Evolutionary conservation across 2,888 invertebrate species (phyloP).

Genomic region (Dasypogon diadema): DNA sequence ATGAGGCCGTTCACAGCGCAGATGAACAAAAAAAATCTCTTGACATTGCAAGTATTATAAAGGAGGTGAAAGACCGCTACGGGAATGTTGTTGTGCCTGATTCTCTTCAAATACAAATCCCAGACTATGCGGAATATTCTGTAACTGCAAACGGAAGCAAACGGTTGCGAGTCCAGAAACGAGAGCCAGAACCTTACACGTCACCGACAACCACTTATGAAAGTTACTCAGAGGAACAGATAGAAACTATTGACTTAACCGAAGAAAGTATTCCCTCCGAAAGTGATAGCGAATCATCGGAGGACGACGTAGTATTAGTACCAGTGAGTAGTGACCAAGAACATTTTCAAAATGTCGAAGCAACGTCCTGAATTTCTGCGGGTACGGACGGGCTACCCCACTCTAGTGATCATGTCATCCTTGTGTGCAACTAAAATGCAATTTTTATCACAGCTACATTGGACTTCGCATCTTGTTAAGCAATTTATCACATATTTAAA

Average conservation of each 20-base stretch:
- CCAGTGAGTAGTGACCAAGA: constrained; percentile 32
- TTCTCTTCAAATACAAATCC: constrained; percentile 12
- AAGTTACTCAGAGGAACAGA: constrained; percentile 26
- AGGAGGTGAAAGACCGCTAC: constrained; percentile 47
- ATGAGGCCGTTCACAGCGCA: constrained; percentile 34
- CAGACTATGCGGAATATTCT: constrained; percentile 37
- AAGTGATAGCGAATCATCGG: constrained; percentile 53
- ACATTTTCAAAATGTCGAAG: constrained; percentile 3
- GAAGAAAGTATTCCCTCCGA: constrained; percentile 54
- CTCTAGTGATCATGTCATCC: constrained; percentile 30
- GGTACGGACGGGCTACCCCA: not conserved
- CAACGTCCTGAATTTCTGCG: constrained; percentile 25
- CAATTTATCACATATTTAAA: constrained; percentile 33
- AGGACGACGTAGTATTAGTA: constrained; percentile 43
- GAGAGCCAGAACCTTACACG: not conserved
- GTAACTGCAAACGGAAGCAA: constrained; percentile 18
- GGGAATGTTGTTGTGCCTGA: constrained; percentile 48
- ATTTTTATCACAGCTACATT: constrained; percentile 38
- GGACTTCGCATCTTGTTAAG: constrained; percentile 36
- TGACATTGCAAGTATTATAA: constrained; percentile 52
- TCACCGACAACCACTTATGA: constrained; percentile 17
- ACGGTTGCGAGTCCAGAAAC: constrained; percentile 14
- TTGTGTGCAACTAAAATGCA: constrained; percentile 37
- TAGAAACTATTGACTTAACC: constrained; percentile 54
- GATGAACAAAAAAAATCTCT: constrained; percentile 51